phyloP scores from a whole-genome alignment of 1,140 invertebrate genomes.

The Diachasma alloeum region DNA sequence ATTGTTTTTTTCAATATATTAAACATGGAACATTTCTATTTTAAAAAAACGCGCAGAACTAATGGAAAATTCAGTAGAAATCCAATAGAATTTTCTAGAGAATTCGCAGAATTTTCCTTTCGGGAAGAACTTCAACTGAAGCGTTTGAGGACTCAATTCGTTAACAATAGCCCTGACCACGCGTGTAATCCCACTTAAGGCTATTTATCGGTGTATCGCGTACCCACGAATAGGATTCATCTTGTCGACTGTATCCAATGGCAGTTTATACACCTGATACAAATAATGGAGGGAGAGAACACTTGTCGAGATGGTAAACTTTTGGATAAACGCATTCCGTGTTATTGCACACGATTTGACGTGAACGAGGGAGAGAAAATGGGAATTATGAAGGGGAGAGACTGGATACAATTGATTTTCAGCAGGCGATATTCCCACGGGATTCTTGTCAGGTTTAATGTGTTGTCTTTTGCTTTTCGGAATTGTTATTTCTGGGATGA shows the following conservation, averaged over 20 bases:
- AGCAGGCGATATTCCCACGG: conserved; percentile 16
- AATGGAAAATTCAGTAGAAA: no score
- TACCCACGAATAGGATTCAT: neutral
- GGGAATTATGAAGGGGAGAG: neutral
- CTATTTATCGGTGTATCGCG: conserved; percentile 45
- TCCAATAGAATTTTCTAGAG: no score
- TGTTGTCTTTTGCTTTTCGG: neutral
- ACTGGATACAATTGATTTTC: conserved; percentile 16
- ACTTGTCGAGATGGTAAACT: conserved; percentile 35
- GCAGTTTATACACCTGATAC: conserved; percentile 43
- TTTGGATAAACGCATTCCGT: conserved; percentile 41
- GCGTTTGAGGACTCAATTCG: neutral
- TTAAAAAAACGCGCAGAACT: no score
- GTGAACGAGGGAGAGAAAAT: conserved; percentile 30
- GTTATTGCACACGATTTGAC: conserved; percentile 25
- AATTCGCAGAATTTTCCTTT: no score
- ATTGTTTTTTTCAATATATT: no score
- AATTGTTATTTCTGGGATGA: neutral
- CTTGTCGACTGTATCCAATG: neutral
- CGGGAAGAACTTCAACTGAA: conserved; percentile 11
- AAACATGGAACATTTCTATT: no score
- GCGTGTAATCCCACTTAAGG: conserved; percentile 44
- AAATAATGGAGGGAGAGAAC: conserved; percentile 20
- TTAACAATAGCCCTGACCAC: conserved; percentile 25
- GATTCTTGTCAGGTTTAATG: neutral